Percentiles rank a stretch among this genome's conserved stretches.
phyloP scores from a whole-genome alignment of 2,888 invertebrate genomes.

The Drosophila kuntzei region DNA sequence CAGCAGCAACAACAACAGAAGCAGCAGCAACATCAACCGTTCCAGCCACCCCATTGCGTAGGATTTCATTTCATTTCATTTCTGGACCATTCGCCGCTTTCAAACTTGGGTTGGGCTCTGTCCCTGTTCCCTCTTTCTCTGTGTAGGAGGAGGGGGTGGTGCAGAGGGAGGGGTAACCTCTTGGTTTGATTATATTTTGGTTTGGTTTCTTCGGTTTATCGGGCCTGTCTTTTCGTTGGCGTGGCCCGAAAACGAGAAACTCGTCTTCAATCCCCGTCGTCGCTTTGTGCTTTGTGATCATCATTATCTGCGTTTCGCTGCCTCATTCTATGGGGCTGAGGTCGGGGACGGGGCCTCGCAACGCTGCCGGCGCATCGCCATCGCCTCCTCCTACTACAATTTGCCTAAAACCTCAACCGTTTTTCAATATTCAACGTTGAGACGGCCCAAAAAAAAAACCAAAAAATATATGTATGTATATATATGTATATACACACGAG shows the following conservation, averaged over 20 bases:
- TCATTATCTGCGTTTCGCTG: constrained; percentile 81
- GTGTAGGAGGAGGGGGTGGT: constrained; percentile 35
- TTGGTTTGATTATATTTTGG: constrained; percentile 58
- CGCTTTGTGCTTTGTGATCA: constrained; percentile 78
- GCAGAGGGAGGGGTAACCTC: constrained; percentile 28
- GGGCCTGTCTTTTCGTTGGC: constrained; percentile 55
- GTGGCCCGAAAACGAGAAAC: constrained; percentile 72
- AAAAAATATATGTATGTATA: constrained; percentile 27
- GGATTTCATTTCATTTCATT: constrained; percentile 71
- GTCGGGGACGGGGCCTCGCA: constrained; percentile 31
- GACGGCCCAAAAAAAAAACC: constrained; percentile 56
- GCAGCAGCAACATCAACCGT: constrained; percentile 4
- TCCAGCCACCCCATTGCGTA: constrained; percentile 80
- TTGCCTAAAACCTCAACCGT: constrained; percentile 80
- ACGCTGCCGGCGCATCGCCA: constrained; percentile 60
- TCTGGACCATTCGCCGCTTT: constrained; percentile 56
- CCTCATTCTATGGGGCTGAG: constrained; percentile 76
- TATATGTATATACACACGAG: constrained; percentile 32
- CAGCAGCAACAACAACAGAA: constrained; percentile 10
- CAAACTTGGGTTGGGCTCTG: constrained; percentile 57
- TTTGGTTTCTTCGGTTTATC: constrained; percentile 39
- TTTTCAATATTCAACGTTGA: constrained; percentile 77
- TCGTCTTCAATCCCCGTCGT: constrained; percentile 64
- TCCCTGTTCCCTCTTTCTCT: constrained; percentile 7
- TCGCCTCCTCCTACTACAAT: constrained; percentile 80